A percentile compares a stretch with the other conserved stretches of the same genome.
These are phyloP conservation scores for Otolemur crassicaudatus DNA, from an alignment of 2,797 vertebrate genomes.

Conservation along the genomic window DNA sequence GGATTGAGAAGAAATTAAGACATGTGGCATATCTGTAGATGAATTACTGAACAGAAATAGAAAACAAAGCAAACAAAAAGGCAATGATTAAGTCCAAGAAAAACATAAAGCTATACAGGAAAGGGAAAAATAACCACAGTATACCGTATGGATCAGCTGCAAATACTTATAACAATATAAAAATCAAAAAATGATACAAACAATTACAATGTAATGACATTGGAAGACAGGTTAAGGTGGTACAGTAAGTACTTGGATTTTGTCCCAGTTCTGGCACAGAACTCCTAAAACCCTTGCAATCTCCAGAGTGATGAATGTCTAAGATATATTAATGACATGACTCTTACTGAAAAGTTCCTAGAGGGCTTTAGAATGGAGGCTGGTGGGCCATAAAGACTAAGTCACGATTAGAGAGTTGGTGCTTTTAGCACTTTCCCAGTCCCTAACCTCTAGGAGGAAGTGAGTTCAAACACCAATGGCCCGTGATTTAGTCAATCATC, in stretches of 20 bases:
- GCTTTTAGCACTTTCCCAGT: background rate
- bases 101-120: background rate
- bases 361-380: background rate
- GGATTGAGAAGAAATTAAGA: background rate
- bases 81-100: background rate
- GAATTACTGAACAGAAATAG: background rate
- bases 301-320: background rate
- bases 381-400: background rate
- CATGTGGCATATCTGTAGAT: background rate
- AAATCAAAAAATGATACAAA: conserved; percentile 18
- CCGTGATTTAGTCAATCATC: background rate
- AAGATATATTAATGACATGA: background rate
- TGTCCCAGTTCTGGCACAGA: background rate
- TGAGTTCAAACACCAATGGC: background rate
- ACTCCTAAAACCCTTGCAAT: background rate
- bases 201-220: background rate
- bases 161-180: background rate
- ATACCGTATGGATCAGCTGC: background rate
- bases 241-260: background rate
- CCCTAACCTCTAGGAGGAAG: background rate
- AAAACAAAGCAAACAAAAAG: conserved; percentile 17
- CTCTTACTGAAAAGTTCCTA: background rate
- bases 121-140: background rate
- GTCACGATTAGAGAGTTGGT: background rate
- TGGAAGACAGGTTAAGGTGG: background rate